Conservation (phyloP, 2,113 vertebrate species). For the Alligator sinensis region DNA sequence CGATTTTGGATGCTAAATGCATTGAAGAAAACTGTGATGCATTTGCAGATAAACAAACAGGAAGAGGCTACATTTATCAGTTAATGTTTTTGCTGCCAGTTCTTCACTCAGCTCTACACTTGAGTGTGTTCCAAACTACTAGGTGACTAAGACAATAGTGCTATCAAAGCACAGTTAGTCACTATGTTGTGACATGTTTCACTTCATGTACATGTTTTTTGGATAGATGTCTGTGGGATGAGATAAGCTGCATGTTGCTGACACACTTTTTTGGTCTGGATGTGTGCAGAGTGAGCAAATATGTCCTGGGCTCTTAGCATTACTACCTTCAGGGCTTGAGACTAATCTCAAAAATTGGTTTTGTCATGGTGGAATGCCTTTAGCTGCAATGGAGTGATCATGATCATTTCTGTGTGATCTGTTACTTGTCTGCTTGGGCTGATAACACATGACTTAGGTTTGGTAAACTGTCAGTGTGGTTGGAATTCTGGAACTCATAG, state of each 20-base stretch:
- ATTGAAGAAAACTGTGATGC: conserved; percentile 1
- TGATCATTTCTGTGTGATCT: neutral
- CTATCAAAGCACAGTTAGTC: conserved; percentile 62
- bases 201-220: conserved; percentile 38
- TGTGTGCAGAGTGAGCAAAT: conserved; percentile 13
- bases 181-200: conserved; percentile 54
- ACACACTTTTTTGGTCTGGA: conserved; percentile 6
- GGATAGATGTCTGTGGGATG: conserved; percentile 49
- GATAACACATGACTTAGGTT: neutral
- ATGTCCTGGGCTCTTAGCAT: neutral
- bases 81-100: neutral
- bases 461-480: neutral
- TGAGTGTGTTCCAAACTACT: conserved; percentile 9
- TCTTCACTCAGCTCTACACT: conserved; percentile 54
- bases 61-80: neutral
- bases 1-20: neutral
- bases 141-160: conserved; percentile 50
- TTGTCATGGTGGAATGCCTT: neutral
- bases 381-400: neutral
- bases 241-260: conserved; percentile 55
- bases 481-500: neutral
- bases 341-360: neutral
- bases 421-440: neutral
- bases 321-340: neutral
- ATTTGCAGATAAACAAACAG: conserved; percentile 15